Conservation (phyloP, 2,797 vertebrate species). For the Scarus forsteni region DNA sequence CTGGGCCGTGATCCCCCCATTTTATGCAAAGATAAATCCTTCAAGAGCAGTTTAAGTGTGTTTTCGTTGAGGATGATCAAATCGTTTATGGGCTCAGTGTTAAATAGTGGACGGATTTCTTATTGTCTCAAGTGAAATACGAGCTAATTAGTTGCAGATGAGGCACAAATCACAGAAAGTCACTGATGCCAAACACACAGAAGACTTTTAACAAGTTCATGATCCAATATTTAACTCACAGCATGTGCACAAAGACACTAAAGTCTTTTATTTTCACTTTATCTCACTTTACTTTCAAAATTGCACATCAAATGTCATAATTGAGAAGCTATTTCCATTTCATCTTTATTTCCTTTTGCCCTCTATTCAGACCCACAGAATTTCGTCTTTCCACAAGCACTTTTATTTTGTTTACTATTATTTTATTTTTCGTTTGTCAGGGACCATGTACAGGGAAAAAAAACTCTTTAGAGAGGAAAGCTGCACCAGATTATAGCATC, state of each 20-base stretch:
- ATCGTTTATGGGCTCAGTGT: constrained; percentile 8
- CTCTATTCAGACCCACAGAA: too few species aligned
- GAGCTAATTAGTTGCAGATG: constrained; percentile 35
- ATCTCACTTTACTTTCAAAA: too few species aligned
- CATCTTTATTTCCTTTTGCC: too few species aligned
- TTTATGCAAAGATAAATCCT: constrained; percentile 33
- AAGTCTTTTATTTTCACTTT: not conserved
- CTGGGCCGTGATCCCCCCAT: constrained; percentile 10
- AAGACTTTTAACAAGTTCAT: not conserved
- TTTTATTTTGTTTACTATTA: too few species aligned
- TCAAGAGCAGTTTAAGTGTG: constrained; percentile 15
- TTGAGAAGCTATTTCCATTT: too few species aligned
- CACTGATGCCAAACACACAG: constrained; percentile 2
- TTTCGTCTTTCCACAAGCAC: too few species aligned
- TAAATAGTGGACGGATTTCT: not conserved
- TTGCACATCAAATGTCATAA: too few species aligned
- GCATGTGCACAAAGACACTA: not conserved
- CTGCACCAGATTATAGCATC: too few species aligned
- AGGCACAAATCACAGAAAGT: constrained; percentile 6
- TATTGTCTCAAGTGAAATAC: constrained; percentile 11
- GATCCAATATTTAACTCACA: not conserved
- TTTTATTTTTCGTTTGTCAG: too few species aligned
- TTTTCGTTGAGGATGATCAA: constrained; percentile 25
- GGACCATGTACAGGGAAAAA: too few species aligned
- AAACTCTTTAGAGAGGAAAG: too few species aligned